Evolutionary conservation across 2,888 invertebrate genomes (phyloP).

Genomic region (Colostygia pectinataria): DNA sequence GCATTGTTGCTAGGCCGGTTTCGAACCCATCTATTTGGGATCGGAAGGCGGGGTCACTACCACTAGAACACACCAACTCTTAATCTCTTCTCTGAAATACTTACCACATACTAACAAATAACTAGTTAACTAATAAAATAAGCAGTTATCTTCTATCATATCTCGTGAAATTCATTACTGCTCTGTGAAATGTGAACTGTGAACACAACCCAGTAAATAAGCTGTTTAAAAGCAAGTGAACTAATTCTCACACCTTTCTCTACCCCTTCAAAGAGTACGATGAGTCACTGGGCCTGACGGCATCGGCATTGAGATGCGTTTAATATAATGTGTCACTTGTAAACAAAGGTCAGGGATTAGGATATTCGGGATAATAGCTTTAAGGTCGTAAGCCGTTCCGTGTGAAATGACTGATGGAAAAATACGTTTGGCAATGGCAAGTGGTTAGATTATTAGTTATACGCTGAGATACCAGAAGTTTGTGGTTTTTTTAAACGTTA

Average conservation of each 20-base stretch:
- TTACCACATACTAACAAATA: no score
- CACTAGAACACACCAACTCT: no score
- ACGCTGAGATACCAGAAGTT: not conserved
- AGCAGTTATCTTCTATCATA: no score
- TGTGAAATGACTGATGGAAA: conserved; percentile 58
- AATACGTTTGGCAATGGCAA: conserved; percentile 67
- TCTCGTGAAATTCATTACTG: no score
- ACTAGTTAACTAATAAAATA: no score
- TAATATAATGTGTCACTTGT: conserved; percentile 56
- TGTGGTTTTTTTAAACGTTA: no score
- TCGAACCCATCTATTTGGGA: no score
- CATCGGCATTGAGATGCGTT: conserved; percentile 66
- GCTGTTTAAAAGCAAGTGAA: not conserved
- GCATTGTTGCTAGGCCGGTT: no score
- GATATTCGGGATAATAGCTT: conserved; percentile 64
- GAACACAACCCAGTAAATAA: no score
- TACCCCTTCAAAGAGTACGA: conserved; percentile 5
- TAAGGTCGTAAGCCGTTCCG: conserved; percentile 68
- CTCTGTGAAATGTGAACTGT: no score
- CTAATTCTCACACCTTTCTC: conserved; percentile 16
- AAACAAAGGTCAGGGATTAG: conserved; percentile 57
- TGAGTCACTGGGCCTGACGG: conserved; percentile 20
- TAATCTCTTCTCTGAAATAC: no score
- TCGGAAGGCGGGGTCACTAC: no score
- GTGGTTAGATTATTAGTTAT: conserved; percentile 13